Evolutionary conservation across 2,888 invertebrate genomes (phyloP).

Genomic region (Dolomedes plantarius): DNA sequence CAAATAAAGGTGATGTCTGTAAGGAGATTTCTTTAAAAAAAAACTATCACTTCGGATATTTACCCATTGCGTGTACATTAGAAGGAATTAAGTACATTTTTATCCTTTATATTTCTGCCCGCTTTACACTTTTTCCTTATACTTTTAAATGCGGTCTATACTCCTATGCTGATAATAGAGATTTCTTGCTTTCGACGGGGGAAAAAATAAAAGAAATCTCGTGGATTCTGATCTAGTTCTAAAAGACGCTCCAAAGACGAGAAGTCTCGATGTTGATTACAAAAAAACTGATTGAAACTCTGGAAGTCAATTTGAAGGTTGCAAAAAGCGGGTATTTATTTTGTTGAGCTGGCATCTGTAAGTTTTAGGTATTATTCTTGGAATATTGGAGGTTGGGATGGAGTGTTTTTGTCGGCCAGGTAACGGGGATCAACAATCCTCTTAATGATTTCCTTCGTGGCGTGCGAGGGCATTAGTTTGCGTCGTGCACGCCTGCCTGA

Average conservation of each 20-base stretch:
- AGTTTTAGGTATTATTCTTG: conserved; percentile 10
- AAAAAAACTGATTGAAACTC: conserved; percentile 4
- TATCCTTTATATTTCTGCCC: no score
- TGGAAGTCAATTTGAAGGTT: conserved; percentile 1
- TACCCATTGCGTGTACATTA: no score
- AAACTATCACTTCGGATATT: no score
- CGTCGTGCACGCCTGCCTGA: conserved; percentile 52
- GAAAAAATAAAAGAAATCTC: not conserved
- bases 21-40: no score
- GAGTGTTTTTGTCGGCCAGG: conserved; percentile 27
- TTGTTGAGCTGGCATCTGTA: conserved; percentile 16
- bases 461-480: conserved; percentile 49
- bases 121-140: no score
- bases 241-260: not conserved
- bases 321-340: conserved; percentile 11
- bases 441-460: conserved; percentile 61
- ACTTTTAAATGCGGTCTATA: no score
- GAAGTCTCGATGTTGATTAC: not conserved
- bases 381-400: conserved; percentile 15
- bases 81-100: no score
- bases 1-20: no score
- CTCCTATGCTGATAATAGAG: no score
- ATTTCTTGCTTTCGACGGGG: not conserved
- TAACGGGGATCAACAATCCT: conserved; percentile 25
- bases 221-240: not conserved